Evolutionary conservation across 2,797 vertebrate genomes (phyloP), one percentile per base, ranked within the genome.

Genomic region (Philypnodon macrostomus): DNA sequence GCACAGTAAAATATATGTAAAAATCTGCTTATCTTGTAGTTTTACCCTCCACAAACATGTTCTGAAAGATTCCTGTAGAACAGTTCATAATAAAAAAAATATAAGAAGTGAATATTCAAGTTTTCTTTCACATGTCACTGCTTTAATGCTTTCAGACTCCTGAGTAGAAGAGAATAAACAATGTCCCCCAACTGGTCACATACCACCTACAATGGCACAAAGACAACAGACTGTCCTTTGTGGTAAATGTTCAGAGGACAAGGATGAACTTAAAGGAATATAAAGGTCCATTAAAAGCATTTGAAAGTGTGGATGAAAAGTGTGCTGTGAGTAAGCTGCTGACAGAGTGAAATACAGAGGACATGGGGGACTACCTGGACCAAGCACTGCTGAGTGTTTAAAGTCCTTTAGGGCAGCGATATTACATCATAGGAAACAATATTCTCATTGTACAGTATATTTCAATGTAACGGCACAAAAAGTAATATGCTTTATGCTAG

Each of bases 241-340:
- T 42, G 24, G 36, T 18, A 38, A 38, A 21, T 6, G 15, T 13
- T 56, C 34, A 11, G 58, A 72, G 63, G 63, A 63, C 4, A 8
- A 27, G 14, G 16, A 9, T 16, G 24, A 27, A 42, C 39, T 11
- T 15, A 27, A 15, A 8, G 19, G 23, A 66, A 53, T 5, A 32
- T 12, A 10, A 3, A 33, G 23, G 46, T 27, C 47, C 56, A 53
- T 69, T 77, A 68, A 83, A 63, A 46, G 67, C 70, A 77, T 78
- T 70, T 67, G 31, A 75, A 53, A 65, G 56, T 13, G 58, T 57
- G 70, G 70, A 85, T 72, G 64, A 70, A 73, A 80, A 67, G 67
- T 66, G 66, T 53, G 44, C 61, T 74, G 85, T 83, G 79, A 67
- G 67, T 66, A 63, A 51, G 44, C 61, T 74, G 85, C 84, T 82